A percentile compares a stretch with the other conserved stretches of the same genome.
Evolutionary conservation across 2,888 invertebrate genomes (phyloP).

Genomic region (Oasisia sp.): DNA sequence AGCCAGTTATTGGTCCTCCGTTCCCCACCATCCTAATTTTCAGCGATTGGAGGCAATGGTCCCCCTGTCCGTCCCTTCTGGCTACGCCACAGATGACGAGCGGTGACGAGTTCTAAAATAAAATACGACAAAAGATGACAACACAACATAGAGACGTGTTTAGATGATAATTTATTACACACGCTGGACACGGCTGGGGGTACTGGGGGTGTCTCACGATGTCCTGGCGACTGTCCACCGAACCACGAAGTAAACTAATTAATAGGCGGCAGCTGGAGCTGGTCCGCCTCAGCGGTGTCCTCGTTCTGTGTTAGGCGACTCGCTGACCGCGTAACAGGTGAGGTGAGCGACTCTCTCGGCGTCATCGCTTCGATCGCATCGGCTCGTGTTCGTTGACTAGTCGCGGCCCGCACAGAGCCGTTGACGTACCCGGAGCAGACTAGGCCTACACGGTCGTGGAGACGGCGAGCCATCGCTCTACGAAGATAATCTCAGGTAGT

Average conservation of each 20-base stretch:
- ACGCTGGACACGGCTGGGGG: background rate
- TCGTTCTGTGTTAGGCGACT: background rate
- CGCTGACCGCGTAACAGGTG: slow-evolving; percentile 2
- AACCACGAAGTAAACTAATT: background rate
- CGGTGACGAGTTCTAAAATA: too few species aligned
- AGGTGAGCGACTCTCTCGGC: background rate
- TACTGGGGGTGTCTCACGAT: background rate
- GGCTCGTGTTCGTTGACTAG: background rate
- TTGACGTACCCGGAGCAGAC: background rate
- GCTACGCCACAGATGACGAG: too few species aligned
- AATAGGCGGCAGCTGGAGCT: background rate
- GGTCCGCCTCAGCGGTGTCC: background rate
- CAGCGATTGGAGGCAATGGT: too few species aligned
- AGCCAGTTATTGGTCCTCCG: too few species aligned
- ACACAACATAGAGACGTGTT: background rate
- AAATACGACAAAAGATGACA: background rate
- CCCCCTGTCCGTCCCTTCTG: too few species aligned
- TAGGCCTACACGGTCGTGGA: background rate
- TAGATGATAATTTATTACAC: background rate
- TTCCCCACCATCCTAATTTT: too few species aligned
- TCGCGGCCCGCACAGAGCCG: background rate
- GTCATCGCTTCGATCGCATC: slow-evolving; percentile 4
- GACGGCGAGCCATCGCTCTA: background rate
- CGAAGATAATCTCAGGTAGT: background rate
- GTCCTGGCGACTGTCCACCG: background rate